A percentile compares a stretch with the other conserved stretches of the same genome.
Conservation (phyloP, 1,140 invertebrate species). For the Mya arenaria region DNA sequence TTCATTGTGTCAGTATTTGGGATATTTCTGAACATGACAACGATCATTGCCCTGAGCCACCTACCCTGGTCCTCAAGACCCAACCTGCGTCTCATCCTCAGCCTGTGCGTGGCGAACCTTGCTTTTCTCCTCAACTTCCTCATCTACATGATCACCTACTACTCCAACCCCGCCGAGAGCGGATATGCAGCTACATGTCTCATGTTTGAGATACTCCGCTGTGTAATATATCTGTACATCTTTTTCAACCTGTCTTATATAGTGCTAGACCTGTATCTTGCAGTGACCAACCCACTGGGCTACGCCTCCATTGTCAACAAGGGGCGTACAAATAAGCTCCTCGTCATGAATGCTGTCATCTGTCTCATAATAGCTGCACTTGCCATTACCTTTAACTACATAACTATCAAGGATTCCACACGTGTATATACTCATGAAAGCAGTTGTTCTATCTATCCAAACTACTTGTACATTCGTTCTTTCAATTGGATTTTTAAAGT, state of each 20-base stretch:
- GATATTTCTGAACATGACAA: constrained; percentile 43
- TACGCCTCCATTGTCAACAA: constrained; percentile 46
- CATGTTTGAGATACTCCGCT: constrained; percentile 32
- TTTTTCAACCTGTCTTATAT: constrained; percentile 39
- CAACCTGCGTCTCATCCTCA: constrained; percentile 36
- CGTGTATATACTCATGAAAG: constrained; percentile 28
- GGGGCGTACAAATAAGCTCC: constrained; percentile 36
- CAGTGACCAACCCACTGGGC: constrained; percentile 48
- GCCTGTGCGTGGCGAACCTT: constrained; percentile 37
- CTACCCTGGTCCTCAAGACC: constrained; percentile 47
- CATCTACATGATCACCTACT: constrained; percentile 43
- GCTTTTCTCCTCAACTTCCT: constrained; percentile 37
- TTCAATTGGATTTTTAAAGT: constrained; percentile 58
- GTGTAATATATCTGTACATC: constrained; percentile 35
- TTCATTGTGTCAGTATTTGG: constrained; percentile 16
- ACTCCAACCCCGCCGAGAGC: constrained; percentile 28
- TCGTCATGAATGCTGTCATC: constrained; percentile 34
- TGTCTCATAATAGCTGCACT: constrained; percentile 36
- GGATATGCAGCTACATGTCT: constrained; percentile 38
- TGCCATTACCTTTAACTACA: constrained; percentile 24
- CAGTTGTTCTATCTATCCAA: constrained; percentile 41
- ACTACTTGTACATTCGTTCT: constrained; percentile 46
- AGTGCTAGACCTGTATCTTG: constrained; percentile 32
- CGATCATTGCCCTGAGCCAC: constrained; percentile 36
- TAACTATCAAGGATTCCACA: constrained; percentile 12